A percentile compares a stretch with the other conserved stretches of the same genome.
These are phyloP conservation scores for Leptoteleia sp. DNA, from an alignment of 1,140 invertebrate genomes.

Conservation along the genomic window DNA sequence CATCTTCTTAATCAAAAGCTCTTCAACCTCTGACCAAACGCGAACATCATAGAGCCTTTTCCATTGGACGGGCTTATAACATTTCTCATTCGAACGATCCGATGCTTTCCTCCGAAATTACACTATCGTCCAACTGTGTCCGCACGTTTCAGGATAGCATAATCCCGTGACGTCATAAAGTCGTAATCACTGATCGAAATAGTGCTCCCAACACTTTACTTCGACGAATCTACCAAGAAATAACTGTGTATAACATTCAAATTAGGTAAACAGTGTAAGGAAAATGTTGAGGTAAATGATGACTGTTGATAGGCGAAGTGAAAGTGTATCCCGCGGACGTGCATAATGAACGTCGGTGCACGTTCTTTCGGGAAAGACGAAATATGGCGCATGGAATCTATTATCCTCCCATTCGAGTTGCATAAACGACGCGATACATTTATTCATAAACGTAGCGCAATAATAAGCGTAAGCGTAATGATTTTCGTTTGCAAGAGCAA, in stretches of 20 bases:
- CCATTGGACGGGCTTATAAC: too few relatives aligned
- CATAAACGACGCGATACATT: constrained; percentile 25
- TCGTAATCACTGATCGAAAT: constrained; percentile 9
- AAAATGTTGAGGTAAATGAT: constrained; percentile 39
- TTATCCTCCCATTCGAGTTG: constrained; percentile 21
- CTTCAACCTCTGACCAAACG: too few relatives aligned
- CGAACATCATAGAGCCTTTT: too few relatives aligned
- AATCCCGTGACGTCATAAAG: constrained; percentile 13
- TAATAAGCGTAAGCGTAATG: constrained; percentile 14
- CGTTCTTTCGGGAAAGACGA: constrained; percentile 32
- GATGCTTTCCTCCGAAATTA: too few relatives aligned
- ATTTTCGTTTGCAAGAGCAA: not conserved
- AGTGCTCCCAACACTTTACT: not conserved
- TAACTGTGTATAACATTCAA: constrained; percentile 25
- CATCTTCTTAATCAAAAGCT: too few relatives aligned
- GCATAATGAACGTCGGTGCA: constrained; percentile 25
- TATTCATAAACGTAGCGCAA: constrained; percentile 31
- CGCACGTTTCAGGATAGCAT: too few relatives aligned
- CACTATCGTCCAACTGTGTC: too few relatives aligned
- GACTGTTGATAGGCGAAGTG: constrained; percentile 43
- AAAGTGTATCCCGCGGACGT: constrained; percentile 32
- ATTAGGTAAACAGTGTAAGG: constrained; percentile 40
- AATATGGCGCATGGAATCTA: constrained; percentile 31
- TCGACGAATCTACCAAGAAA: constrained; percentile 16
- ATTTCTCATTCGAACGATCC: too few relatives aligned